Conservation (phyloP, 1,140 invertebrate species). For the Euura lappo region DNA sequence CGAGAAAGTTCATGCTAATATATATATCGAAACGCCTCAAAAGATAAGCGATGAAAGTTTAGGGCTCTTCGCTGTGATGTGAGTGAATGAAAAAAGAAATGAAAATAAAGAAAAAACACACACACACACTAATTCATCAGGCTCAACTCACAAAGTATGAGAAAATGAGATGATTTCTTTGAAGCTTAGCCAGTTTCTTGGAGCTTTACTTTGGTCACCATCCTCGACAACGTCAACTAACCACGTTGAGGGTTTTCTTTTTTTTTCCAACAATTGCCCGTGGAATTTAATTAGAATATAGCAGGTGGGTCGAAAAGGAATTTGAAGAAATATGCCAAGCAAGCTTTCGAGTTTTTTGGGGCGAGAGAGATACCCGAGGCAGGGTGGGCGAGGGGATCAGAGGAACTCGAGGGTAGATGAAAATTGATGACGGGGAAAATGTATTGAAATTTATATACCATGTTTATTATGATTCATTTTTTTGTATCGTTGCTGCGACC, state of each 20-base stretch:
- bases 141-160: too few species aligned
- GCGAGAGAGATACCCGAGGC: neutral
- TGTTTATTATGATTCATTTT: conserved; percentile 20
- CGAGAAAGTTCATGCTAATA: too few species aligned
- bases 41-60: too few species aligned
- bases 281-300: neutral
- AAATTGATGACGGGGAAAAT: conserved; percentile 14
- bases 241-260: too few species aligned
- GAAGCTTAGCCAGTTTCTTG: too few species aligned
- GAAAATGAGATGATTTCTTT: too few species aligned
- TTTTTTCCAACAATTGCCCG: neutral
- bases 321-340: neutral
- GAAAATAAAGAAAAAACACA: too few species aligned
- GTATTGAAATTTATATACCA: conserved; percentile 26
- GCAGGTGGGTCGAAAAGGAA: neutral
- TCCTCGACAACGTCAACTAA: too few species aligned
- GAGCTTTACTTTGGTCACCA: too few species aligned
- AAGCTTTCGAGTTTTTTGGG: neutral
- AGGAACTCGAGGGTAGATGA: neutral
- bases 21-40: too few species aligned
- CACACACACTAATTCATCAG: neutral
- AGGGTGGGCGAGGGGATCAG: neutral
- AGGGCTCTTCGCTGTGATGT: too few species aligned
- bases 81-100: too few species aligned
- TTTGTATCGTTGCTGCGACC: neutral